These are phyloP conservation scores for Tiliqua scincoides DNA, from an alignment of 2,113 vertebrate species.

Conservation along the genomic window DNA sequence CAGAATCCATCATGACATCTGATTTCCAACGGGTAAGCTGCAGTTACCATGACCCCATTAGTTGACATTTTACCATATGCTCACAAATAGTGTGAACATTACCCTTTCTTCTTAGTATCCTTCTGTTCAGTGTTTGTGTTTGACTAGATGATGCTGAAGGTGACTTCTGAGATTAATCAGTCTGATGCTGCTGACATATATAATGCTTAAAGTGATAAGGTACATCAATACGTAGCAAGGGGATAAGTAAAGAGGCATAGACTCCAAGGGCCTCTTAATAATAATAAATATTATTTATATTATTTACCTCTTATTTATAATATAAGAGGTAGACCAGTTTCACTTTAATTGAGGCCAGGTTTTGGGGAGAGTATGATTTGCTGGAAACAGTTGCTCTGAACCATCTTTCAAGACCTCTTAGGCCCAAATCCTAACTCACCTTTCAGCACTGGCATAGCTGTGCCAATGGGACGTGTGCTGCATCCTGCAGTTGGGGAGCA, in stretches of 20 bases:
- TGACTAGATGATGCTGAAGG: constrained; percentile 23
- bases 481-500: too few relatives aligned
- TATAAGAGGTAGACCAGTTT: not conserved
- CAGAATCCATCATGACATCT: constrained; percentile 64
- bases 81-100: constrained; percentile 44
- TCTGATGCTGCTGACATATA: not conserved
- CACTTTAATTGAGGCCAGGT: not conserved
- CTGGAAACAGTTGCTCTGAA: not conserved
- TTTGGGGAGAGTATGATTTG: not conserved
- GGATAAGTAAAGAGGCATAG: not conserved
- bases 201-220: constrained; percentile 14
- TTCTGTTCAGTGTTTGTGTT: constrained; percentile 45
- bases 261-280: not conserved
- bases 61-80: constrained; percentile 29
- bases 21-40: constrained; percentile 65
- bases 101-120: constrained; percentile 5
- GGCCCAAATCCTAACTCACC: too few relatives aligned
- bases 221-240: not conserved
- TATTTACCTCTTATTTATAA: too few relatives aligned
- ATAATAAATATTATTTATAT: too few relatives aligned
- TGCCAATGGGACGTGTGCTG: too few relatives aligned
- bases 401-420: not conserved
- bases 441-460: too few relatives aligned
- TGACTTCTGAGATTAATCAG: constrained; percentile 2
- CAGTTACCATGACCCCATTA: constrained; percentile 41